phyloP scores from a whole-genome alignment of 2,888 invertebrate genomes.

The Rhagium mordax region DNA sequence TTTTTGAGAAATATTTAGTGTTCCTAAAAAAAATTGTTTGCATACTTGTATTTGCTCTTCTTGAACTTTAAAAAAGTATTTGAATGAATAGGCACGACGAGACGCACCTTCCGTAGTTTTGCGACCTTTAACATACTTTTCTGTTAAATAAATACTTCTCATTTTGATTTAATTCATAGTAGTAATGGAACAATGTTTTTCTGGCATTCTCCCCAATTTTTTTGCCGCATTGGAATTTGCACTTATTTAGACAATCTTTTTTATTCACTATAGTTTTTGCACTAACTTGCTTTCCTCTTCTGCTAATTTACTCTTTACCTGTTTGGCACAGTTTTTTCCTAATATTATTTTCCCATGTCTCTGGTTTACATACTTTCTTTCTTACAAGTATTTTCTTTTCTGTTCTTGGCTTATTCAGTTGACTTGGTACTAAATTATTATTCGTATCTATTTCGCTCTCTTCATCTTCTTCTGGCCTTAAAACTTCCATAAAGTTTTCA shows the following conservation, averaged over 20 bases:
- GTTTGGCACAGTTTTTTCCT: slow-evolving; percentile 22
- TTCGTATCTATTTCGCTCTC: too few species aligned
- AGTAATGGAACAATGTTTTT: slow-evolving; percentile 28
- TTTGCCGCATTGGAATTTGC: slow-evolving; percentile 16
- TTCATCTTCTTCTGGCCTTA: too few species aligned
- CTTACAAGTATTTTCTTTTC: too few species aligned
- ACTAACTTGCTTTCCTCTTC: too few species aligned
- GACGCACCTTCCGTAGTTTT: slow-evolving; percentile 24
- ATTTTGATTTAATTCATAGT: slow-evolving; percentile 36
- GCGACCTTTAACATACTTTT: slow-evolving; percentile 33
- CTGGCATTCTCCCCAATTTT: slow-evolving; percentile 32
- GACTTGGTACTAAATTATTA: too few species aligned
- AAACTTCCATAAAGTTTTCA: too few species aligned
- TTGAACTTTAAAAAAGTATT: slow-evolving; percentile 30
- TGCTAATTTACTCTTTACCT: slow-evolving; percentile 28
- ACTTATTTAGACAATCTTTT: slow-evolving; percentile 13
- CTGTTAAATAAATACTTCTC: slow-evolving; percentile 30
- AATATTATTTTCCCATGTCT: slow-evolving; percentile 20
- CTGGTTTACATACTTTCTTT: slow-evolving; percentile 21
- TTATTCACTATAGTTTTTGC: too few species aligned
- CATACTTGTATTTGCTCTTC: slow-evolving; percentile 28
- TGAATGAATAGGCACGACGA: background rate
- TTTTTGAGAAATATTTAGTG: slow-evolving; percentile 30
- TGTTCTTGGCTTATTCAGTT: background rate
- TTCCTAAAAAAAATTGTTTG: slow-evolving; percentile 24